Percentiles rank a stretch among this genome's conserved stretches.
These are phyloP conservation scores for Triops cancriformis DNA, from an alignment of 1,140 invertebrate genomes.

Conservation along the genomic window DNA sequence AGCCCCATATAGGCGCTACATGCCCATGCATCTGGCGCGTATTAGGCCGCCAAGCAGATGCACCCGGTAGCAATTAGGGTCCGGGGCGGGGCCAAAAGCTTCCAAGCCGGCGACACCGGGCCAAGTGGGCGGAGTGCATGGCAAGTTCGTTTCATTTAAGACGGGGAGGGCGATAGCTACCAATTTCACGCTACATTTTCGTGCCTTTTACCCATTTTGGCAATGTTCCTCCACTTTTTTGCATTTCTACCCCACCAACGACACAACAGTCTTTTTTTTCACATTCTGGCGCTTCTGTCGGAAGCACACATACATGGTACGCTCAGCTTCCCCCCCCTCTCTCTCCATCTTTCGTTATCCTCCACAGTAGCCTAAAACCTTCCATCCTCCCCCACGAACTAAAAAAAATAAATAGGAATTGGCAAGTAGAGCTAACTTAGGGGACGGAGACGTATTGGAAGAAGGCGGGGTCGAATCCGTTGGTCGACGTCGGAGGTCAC, in stretches of 20 bases:
- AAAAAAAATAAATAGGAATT: neutral
- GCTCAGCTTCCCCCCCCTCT: too few species aligned
- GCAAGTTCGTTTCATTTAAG: conserved; percentile 2
- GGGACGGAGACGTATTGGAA: neutral
- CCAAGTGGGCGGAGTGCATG: neutral
- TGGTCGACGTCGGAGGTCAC: conserved; percentile 2
- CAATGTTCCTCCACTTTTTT: neutral
- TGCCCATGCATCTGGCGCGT: neutral
- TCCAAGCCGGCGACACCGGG: neutral
- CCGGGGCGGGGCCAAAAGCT: neutral
- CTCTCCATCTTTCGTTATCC: too few species aligned
- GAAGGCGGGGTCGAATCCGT: neutral
- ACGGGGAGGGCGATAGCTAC: neutral
- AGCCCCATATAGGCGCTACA: neutral
- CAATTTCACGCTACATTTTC: conserved; percentile 14
- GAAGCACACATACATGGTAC: neutral
- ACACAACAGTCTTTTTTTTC: neutral
- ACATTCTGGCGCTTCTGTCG: neutral
- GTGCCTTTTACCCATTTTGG: conserved; percentile 10
- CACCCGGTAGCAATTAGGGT: neutral
- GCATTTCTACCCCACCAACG: neutral
- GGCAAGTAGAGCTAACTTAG: neutral
- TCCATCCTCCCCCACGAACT: too few species aligned
- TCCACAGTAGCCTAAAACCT: too few species aligned
- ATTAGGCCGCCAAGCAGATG: conserved; percentile 12